These are phyloP conservation scores for Sciaenops ocellatus DNA, from an alignment of 2,797 vertebrate genomes.

Conservation along the genomic window DNA sequence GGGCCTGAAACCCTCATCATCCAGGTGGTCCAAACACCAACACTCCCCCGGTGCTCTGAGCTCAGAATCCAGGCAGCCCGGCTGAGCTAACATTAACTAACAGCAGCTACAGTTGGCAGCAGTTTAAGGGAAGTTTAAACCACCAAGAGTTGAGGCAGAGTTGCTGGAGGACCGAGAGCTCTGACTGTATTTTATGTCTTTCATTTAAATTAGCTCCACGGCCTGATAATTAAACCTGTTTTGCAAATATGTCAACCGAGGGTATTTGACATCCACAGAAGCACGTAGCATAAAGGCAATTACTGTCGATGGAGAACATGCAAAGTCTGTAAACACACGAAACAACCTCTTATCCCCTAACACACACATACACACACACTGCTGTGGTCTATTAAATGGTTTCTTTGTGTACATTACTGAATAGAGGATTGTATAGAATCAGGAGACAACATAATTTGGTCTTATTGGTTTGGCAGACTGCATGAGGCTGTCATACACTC, in stretches of 20 bases:
- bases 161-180: too few species aligned
- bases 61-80: too few species aligned
- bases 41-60: too few species aligned
- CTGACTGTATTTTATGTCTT: not conserved
- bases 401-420: conserved; percentile 35
- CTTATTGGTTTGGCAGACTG: conserved; percentile 41
- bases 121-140: too few species aligned
- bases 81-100: too few species aligned
- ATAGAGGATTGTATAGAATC: conserved; percentile 31
- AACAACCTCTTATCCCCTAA: not conserved
- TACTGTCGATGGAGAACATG: not conserved
- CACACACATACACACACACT: conserved; percentile 17
- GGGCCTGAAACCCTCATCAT: too few species aligned
- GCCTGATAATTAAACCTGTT: not conserved
- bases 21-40: too few species aligned
- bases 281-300: not conserved
- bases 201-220: not conserved
- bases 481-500: conserved; percentile 8
- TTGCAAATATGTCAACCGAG: not conserved
- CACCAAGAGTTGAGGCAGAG: too few species aligned
- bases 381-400: conserved; percentile 27
- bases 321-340: conserved; percentile 11
- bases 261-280: not conserved
- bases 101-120: too few species aligned
- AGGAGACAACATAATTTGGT: conserved; percentile 43